Evolutionary conservation across 1,140 invertebrate species (phyloP).

Genomic region (Calliopsis andreniformis): DNA sequence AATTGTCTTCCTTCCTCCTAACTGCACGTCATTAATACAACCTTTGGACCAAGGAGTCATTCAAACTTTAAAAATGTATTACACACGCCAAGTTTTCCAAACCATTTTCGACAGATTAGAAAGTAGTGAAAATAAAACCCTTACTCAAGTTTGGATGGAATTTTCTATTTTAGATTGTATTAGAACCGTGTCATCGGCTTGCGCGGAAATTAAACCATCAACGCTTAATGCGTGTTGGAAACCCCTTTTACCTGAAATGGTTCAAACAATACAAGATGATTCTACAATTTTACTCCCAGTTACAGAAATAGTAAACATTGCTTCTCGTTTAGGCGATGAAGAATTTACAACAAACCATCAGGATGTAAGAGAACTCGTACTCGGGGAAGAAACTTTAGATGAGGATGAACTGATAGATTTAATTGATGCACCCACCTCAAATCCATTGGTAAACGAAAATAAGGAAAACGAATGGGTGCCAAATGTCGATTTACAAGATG

Average conservation of each 20-base stretch:
- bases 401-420: constrained; percentile 39
- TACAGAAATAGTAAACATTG: constrained; percentile 45
- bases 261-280: constrained; percentile 51
- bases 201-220: constrained; percentile 58
- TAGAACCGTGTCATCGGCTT: constrained; percentile 55
- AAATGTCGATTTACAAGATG: constrained; percentile 41
- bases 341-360: constrained; percentile 48
- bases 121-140: constrained; percentile 51
- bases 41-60: constrained; percentile 72
- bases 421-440: constrained; percentile 42
- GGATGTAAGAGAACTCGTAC: constrained; percentile 56
- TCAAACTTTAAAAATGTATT: constrained; percentile 55
- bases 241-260: constrained; percentile 54
- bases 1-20: constrained; percentile 69
- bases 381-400: constrained; percentile 56
- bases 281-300: constrained; percentile 43
- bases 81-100: constrained; percentile 49
- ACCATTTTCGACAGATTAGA: constrained; percentile 57
- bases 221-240: constrained; percentile 53
- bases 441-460: constrained; percentile 28
- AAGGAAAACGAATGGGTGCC: constrained; percentile 36
- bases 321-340: constrained; percentile 35
- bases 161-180: constrained; percentile 58
- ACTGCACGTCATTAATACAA: constrained; percentile 75
- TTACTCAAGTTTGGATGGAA: constrained; percentile 50